These are phyloP conservation scores for Sweltsa coloradensis DNA, from an alignment of 1,140 invertebrate genomes.

Conservation along the genomic window DNA sequence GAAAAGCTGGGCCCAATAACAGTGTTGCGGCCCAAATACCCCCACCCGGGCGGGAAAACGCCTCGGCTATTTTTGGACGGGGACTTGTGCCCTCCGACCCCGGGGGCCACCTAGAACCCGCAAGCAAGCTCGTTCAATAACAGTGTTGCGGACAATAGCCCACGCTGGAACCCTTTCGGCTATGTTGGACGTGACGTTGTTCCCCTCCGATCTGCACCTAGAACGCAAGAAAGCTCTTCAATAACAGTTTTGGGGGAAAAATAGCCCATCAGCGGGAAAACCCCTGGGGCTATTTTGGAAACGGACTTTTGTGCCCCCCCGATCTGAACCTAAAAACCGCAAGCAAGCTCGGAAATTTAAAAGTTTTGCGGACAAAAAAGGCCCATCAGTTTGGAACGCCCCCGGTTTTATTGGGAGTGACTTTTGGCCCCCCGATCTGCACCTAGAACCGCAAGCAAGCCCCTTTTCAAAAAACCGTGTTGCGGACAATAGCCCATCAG, in stretches of 20 bases:
- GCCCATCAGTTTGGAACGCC: too few species aligned
- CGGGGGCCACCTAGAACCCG: constrained; percentile 44
- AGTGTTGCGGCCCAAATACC: too few species aligned
- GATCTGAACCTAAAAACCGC: constrained; percentile 47
- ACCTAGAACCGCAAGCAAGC: constrained; percentile 45
- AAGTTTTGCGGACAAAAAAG: constrained; percentile 78
- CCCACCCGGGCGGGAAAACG: too few species aligned
- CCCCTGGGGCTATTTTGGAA: too few species aligned
- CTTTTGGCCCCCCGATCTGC: constrained; percentile 53
- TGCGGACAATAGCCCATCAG: constrained; percentile 77
- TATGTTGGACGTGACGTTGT: constrained; percentile 49
- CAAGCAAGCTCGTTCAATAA: too few species aligned
- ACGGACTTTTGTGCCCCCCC: too few species aligned
- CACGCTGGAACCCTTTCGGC: constrained; percentile 52
- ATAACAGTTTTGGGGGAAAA: too few species aligned
- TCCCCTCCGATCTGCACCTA: constrained; percentile 57
- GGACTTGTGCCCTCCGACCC: constrained; percentile 55
- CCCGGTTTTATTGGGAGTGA: constrained; percentile 47
- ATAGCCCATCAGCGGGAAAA: too few species aligned
- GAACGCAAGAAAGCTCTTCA: too few species aligned
- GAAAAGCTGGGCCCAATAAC: too few species aligned
- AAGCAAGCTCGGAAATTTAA: too few species aligned
- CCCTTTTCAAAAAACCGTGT: too few species aligned
- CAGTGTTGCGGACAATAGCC: constrained; percentile 82
- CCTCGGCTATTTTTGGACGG: constrained; percentile 46